These are phyloP conservation scores for Enteromius afrohamiltoni DNA, from an alignment of 2,797 vertebrate species.

Conservation along the genomic window DNA sequence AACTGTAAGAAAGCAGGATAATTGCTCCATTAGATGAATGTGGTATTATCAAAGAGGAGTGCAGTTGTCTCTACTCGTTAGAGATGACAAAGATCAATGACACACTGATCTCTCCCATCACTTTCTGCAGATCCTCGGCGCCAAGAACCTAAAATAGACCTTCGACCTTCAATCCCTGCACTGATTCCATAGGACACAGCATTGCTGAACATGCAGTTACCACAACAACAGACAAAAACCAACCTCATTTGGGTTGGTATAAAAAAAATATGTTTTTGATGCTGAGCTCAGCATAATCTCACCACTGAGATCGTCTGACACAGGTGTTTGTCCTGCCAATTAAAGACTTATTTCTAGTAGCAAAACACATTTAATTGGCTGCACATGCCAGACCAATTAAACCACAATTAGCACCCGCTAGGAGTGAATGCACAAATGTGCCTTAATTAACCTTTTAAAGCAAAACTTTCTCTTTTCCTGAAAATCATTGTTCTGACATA, in stretches of 20 bases:
- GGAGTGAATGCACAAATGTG: constrained; percentile 8
- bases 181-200: not conserved
- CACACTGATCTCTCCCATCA: constrained; percentile 39
- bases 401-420: constrained; percentile 31
- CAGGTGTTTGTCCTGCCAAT: constrained; percentile 40
- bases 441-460: constrained; percentile 29
- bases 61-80: constrained; percentile 25
- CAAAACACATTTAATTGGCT: constrained; percentile 43
- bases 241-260: not conserved
- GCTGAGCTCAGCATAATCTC: constrained; percentile 14
- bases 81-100: constrained; percentile 47
- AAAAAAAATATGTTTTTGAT: not conserved
- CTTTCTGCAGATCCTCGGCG: constrained; percentile 16
- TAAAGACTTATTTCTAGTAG: constrained; percentile 38
- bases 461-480: not conserved
- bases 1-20: not conserved
- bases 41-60: constrained; percentile 31
- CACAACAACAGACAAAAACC: constrained; percentile 8
- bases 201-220: not conserved
- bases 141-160: constrained; percentile 37
- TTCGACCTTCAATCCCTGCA: constrained; percentile 36
- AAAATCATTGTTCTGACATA: not conserved
- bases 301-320: not conserved
- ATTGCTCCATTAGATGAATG: constrained; percentile 22
- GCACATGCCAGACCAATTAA: constrained; percentile 44